Evolutionary conservation across 2,888 invertebrate genomes (phyloP).

Genomic region (Trypoxylon attenuatum): DNA sequence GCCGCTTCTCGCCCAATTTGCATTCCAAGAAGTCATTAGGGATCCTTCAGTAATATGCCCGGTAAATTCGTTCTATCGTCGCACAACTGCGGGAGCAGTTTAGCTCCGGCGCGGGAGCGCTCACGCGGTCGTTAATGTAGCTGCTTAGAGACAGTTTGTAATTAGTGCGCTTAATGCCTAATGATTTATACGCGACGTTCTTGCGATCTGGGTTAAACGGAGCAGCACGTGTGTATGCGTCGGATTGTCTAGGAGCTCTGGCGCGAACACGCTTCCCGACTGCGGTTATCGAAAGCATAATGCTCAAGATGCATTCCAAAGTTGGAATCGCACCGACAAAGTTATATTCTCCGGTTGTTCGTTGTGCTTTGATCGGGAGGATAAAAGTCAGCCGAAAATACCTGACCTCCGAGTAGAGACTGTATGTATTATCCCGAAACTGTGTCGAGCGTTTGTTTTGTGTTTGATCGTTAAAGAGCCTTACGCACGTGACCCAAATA

Average conservation of each 20-base stretch:
- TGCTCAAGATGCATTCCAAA: too few relatives aligned
- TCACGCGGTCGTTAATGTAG: constrained; percentile 60
- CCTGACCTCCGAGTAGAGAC: too few relatives aligned
- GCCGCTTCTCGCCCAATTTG: constrained; percentile 10
- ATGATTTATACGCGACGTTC: constrained; percentile 65
- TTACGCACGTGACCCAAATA: too few relatives aligned
- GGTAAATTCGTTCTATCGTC: constrained; percentile 42
- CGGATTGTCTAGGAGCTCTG: constrained; percentile 15
- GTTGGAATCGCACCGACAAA: too few relatives aligned
- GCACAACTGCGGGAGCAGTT: constrained; percentile 33
- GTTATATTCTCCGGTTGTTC: too few relatives aligned
- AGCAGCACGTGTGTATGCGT: constrained; percentile 44
- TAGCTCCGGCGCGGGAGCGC: constrained; percentile 42
- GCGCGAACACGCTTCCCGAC: constrained; percentile 13
- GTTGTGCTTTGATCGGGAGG: too few relatives aligned
- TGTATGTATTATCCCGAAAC: too few relatives aligned
- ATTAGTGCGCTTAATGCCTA: constrained; percentile 68
- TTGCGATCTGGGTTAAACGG: constrained; percentile 65
- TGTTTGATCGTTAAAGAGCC: too few relatives aligned
- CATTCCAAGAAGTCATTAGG: constrained; percentile 46
- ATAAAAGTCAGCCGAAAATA: too few relatives aligned
- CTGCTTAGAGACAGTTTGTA: constrained; percentile 66
- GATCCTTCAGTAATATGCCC: constrained; percentile 34
- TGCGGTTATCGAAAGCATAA: constrained; percentile 8
- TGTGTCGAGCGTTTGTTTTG: too few relatives aligned